These are phyloP conservation scores for Drosophila sp. DNA, from an alignment of 1,140 invertebrate genomes.

Conservation along the genomic window DNA sequence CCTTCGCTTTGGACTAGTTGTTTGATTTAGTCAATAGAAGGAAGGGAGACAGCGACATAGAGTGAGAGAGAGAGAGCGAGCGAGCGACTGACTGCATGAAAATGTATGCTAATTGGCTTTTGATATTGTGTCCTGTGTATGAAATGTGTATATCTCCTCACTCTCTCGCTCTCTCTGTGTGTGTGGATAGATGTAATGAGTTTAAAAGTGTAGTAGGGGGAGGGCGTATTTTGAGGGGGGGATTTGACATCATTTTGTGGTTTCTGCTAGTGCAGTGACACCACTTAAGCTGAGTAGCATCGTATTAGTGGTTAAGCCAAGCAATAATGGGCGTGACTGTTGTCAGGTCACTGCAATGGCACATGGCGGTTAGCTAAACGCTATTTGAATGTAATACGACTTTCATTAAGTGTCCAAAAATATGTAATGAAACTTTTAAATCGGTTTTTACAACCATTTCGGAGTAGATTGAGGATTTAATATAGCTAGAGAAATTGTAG, in stretches of 20 bases:
- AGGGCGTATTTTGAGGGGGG: conserved; percentile 2
- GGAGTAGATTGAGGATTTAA: too few species aligned
- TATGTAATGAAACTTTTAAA: neutral
- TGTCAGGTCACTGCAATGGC: conserved; percentile 7
- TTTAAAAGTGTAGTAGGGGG: conserved; percentile 24
- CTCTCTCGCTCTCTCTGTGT: conserved; percentile 10
- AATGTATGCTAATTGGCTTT: conserved; percentile 82
- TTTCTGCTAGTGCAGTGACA: conserved; percentile 10
- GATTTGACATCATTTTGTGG: conserved; percentile 47
- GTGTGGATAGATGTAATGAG: conserved; percentile 43
- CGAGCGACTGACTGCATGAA: conserved; percentile 36
- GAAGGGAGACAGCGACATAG: neutral
- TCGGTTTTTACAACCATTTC: neutral
- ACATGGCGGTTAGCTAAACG: neutral
- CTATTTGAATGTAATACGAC: conserved; percentile 7
- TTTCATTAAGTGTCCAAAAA: conserved; percentile 1
- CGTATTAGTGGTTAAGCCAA: conserved; percentile 12
- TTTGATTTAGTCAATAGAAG: conserved; percentile 60
- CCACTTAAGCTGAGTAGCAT: conserved; percentile 13
- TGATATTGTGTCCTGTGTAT: conserved; percentile 64
- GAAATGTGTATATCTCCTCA: conserved; percentile 13
- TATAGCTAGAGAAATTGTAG: too few species aligned
- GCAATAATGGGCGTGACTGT: conserved; percentile 11
- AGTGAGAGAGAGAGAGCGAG: conserved; percentile 3
- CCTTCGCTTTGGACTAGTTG: conserved; percentile 34